These are phyloP conservation scores for Emmelina monodactyla DNA, from an alignment of 2,888 invertebrate genomes.

Conservation along the genomic window DNA sequence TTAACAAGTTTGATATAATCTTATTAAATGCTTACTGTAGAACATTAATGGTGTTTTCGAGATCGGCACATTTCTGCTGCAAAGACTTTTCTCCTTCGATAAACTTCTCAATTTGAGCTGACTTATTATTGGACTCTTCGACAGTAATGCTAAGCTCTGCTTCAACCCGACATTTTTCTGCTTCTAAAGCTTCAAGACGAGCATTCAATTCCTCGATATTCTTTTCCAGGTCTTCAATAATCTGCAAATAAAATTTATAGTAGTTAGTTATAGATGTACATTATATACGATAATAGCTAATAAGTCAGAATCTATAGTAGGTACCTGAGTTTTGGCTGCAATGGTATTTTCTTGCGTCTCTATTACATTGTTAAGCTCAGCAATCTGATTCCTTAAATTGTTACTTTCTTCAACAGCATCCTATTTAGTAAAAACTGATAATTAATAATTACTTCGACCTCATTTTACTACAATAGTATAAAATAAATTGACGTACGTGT, in stretches of 20 bases:
- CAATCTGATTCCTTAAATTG: conserved; percentile 13
- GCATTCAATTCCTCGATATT: conserved; percentile 17
- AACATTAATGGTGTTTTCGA: conserved; percentile 14
- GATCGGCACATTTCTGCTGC: conserved; percentile 14
- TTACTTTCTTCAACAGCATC: conserved; percentile 13
- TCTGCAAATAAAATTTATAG: conserved; percentile 14
- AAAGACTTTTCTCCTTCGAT: conserved; percentile 6
- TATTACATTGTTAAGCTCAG: conserved; percentile 13
- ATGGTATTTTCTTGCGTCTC: conserved; percentile 14
- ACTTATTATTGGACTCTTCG: conserved; percentile 13
- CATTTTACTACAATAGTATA: neutral
- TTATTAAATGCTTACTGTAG: conserved; percentile 13
- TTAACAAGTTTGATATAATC: neutral
- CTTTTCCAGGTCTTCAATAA: conserved; percentile 13
- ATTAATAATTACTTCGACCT: neutral
- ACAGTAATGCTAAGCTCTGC: conserved; percentile 12
- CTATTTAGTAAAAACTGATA: conserved; percentile 10
- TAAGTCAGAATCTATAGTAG: no score
- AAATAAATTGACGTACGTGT: neutral
- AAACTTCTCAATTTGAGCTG: conserved; percentile 15
- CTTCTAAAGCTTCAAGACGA: conserved; percentile 14
- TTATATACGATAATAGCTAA: neutral
- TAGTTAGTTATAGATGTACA: neutral
- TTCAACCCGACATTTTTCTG: conserved; percentile 14
- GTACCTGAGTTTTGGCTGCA: conserved; percentile 18